phyloP scores from a whole-genome alignment of 2,888 invertebrate species.

The Timandra comae region DNA sequence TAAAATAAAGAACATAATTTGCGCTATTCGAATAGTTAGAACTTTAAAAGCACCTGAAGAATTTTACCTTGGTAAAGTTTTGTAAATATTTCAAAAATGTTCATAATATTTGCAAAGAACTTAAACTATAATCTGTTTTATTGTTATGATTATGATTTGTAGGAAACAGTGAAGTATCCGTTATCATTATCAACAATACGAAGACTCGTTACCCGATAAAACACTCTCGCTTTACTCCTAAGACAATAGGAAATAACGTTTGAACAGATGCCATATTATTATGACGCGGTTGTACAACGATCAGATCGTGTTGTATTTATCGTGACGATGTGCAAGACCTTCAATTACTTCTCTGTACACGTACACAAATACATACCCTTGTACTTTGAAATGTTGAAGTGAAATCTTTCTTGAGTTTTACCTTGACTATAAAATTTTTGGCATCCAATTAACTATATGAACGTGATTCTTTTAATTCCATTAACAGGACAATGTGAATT shows the following conservation, averaged over 20 bases:
- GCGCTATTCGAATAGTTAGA: too few relatives aligned
- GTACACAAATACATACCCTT: constrained; percentile 3
- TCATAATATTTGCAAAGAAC: too few relatives aligned
- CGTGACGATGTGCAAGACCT: constrained; percentile 4
- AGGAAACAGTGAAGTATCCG: too few relatives aligned
- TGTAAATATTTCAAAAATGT: too few relatives aligned
- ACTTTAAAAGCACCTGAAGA: too few relatives aligned
- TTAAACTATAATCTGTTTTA: too few relatives aligned
- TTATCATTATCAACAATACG: constrained; percentile 1
- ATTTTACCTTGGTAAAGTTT: too few relatives aligned
- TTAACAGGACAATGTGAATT: too few relatives aligned
- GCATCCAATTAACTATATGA: too few relatives aligned
- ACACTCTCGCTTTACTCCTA: constrained; percentile 21
- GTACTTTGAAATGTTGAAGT: constrained; percentile 9
- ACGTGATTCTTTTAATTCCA: too few relatives aligned
- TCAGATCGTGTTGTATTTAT: constrained; percentile 10
- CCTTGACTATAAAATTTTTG: background rate
- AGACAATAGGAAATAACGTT: constrained; percentile 9
- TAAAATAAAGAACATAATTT: too few relatives aligned
- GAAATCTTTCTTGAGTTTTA: constrained; percentile 2
- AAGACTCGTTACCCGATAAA: constrained; percentile 7
- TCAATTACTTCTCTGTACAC: constrained; percentile 1
- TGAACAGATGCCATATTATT: constrained; percentile 33
- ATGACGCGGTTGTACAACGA: constrained; percentile 21
- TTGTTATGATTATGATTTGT: too few relatives aligned